A percentile compares a stretch with the other conserved stretches of the same genome.
These are phyloP conservation scores for Choloepus hoffmanni DNA, from an alignment of 2,113 vertebrate species.

Conservation along the genomic window DNA sequence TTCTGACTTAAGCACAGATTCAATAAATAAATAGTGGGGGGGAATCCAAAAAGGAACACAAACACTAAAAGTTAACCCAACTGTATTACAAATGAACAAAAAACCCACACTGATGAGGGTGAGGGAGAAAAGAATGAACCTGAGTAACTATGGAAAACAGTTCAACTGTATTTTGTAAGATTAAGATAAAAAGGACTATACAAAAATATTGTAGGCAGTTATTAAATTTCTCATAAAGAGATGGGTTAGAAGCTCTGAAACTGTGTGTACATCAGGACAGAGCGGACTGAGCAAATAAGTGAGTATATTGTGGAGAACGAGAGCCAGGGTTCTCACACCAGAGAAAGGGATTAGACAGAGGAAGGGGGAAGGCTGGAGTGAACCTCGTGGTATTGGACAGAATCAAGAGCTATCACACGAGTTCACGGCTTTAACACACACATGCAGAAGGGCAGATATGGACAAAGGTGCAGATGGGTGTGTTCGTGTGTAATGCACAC, in stretches of 20 bases:
- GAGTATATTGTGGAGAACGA: accelerated
- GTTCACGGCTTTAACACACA: too few relatives aligned
- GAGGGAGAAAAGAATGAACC: not conserved
- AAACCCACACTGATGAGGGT: not conserved
- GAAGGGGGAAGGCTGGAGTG: not conserved
- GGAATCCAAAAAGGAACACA: not conserved
- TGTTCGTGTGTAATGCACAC: not conserved
- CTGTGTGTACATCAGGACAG: accelerated
- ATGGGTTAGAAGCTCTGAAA: not conserved
- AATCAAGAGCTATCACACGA: accelerated
- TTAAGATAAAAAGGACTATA: not conserved
- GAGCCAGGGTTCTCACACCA: not conserved
- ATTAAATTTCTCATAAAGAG: not conserved
- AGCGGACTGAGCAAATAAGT: not conserved
- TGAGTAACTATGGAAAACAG: not conserved
- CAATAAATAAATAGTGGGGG: accelerated
- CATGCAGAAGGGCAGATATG: not conserved
- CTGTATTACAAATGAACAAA: not conserved
- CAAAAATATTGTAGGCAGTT: not conserved
- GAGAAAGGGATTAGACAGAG: not conserved
- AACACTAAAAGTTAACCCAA: not conserved
- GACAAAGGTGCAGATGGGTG: not conserved
- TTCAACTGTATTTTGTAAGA: not conserved
- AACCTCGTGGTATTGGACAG: accelerated
- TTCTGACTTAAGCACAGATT: not conserved